phyloP scores from a whole-genome alignment of 2,888 invertebrate species.

The Thecophora atra region DNA sequence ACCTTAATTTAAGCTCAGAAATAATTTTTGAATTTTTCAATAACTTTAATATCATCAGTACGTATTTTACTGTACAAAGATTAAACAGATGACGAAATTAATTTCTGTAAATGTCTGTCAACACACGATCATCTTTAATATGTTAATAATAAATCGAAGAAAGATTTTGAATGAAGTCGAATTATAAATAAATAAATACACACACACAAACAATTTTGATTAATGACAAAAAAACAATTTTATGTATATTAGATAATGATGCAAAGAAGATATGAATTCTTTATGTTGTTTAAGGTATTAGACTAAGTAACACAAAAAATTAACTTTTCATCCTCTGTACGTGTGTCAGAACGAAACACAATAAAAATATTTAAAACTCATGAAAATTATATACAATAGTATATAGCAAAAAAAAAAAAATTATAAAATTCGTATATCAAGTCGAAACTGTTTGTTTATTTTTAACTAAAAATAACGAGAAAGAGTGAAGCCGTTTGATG shows the following conservation, averaged over 20 bases:
- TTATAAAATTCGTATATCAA: background rate
- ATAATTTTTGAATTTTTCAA: no score
- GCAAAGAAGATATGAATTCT: conserved; percentile 8
- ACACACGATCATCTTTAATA: background rate
- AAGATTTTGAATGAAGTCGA: background rate
- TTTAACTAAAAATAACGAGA: background rate
- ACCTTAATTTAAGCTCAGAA: no score
- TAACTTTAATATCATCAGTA: no score
- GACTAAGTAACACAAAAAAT: conserved; percentile 13
- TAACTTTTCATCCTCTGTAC: conserved; percentile 5
- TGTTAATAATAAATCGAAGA: background rate
- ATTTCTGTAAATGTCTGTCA: background rate
- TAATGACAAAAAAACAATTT: conserved; percentile 2
- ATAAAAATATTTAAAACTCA: conserved; percentile 6
- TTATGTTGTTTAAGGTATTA: conserved; percentile 12
- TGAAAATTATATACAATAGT: background rate
- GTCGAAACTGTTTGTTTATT: background rate
- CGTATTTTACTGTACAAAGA: background rate
- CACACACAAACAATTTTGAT: background rate
- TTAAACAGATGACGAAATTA: background rate
- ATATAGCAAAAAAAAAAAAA: background rate
- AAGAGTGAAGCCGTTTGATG: no score
- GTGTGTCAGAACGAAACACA: conserved; percentile 7
- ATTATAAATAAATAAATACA: background rate
- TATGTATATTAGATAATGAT: background rate